Evolutionary conservation across 2,797 vertebrate species (phyloP).

Genomic region (Enteromius thamalakanensis): DNA sequence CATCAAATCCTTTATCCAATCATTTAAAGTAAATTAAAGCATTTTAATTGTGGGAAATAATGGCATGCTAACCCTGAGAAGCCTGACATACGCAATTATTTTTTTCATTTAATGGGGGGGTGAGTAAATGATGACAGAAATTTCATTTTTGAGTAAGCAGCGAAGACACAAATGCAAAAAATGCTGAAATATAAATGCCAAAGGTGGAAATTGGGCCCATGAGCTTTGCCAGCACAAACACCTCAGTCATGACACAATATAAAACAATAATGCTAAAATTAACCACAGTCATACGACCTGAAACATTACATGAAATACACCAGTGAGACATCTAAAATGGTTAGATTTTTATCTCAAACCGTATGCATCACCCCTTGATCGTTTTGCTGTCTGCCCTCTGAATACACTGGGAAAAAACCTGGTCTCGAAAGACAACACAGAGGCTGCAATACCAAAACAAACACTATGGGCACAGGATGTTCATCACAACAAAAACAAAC

Average conservation of each 20-base stretch:
- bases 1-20: constrained; percentile 2
- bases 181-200: neutral
- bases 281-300: neutral
- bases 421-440: no score
- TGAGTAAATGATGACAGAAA: neutral
- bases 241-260: neutral
- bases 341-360: no score
- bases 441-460: no score
- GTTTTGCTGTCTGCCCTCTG: no score
- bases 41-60: neutral
- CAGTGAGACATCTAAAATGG: neutral
- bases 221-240: constrained; percentile 1
- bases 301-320: neutral
- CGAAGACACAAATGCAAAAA: neutral
- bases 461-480: no score
- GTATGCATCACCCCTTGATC: no score
- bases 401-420: no score
- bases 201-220: neutral
- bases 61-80: neutral
- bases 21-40: constrained; percentile 1
- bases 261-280: neutral
- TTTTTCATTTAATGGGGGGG: neutral
- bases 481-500: no score
- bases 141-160: neutral
- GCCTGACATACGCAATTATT: no score